These are phyloP conservation scores for Cromileptes altivelis DNA, from an alignment of 2,113 vertebrate species.

Conservation along the genomic window DNA sequence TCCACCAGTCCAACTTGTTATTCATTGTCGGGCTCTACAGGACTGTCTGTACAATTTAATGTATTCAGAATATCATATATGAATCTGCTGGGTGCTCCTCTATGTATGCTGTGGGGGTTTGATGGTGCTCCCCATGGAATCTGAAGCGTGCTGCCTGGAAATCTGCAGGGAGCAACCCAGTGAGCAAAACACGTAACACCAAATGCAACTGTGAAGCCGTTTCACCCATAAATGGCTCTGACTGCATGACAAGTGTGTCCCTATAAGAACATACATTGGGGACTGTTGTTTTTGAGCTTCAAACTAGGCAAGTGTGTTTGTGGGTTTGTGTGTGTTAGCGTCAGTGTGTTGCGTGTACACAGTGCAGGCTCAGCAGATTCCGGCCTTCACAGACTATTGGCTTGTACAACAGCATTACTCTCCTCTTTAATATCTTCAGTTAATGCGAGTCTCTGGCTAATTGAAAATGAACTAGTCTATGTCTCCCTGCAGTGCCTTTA, in stretches of 20 bases:
- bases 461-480: conserved; percentile 83
- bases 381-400: conserved; percentile 80
- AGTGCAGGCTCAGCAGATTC: conserved; percentile 80
- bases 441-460: conserved; percentile 82
- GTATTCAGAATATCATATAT: conserved; percentile 8
- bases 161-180: conserved; percentile 14
- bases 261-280: conserved; percentile 15
- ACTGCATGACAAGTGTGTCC: conserved; percentile 22
- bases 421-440: conserved; percentile 81
- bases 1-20: conserved; percentile 10
- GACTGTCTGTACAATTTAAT: conserved; percentile 17
- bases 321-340: conserved; percentile 39
- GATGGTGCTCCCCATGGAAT: conserved; percentile 25
- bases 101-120: conserved; percentile 3
- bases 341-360: conserved; percentile 45
- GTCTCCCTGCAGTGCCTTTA: conserved; percentile 80
- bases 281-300: conserved; percentile 26
- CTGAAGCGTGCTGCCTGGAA: background rate
- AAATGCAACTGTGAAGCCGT: conserved; percentile 29
- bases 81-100: conserved; percentile 10
- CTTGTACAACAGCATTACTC: conserved; percentile 76
- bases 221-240: conserved; percentile 16
- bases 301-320: conserved; percentile 11
- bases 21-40: background rate
- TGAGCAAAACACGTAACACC: conserved; percentile 26